Percentiles rank a stretch among this genome's conserved stretches.
phyloP scores from a whole-genome alignment of 92 coral and sea anemone species.

The Desmophyllum pertusum region DNA sequence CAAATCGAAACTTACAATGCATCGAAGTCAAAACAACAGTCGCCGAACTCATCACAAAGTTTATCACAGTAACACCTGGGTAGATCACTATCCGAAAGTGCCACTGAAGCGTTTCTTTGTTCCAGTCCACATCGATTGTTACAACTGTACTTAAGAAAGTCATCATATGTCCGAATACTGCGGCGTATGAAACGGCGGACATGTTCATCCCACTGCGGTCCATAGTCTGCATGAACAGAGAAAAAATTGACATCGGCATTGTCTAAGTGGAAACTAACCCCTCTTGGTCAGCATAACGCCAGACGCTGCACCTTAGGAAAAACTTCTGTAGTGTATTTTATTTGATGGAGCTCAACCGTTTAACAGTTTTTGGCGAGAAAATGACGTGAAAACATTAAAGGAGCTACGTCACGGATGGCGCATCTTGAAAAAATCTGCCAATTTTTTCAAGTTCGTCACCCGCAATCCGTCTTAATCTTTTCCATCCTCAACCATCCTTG shows the following conservation, averaged over 20 bases:
- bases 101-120: background rate
- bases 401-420: no score
- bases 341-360: no score
- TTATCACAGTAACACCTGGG: constrained; percentile 45
- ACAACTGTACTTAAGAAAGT: constrained; percentile 10
- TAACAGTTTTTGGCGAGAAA: no score
- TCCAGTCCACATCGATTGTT: background rate
- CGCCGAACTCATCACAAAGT: constrained; percentile 20
- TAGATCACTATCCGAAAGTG: background rate
- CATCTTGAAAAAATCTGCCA: no score
- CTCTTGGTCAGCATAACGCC: background rate
- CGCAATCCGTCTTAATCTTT: no score
- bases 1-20: constrained; percentile 28
- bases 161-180: no score
- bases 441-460: no score
- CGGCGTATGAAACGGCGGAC: background rate
- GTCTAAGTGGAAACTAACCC: no score
- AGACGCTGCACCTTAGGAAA: background rate
- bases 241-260: background rate
- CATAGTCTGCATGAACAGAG: background rate
- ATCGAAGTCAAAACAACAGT: constrained; percentile 50
- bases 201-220: background rate
- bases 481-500: no score
- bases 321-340: no score
- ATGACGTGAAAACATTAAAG: no score